Evolutionary conservation across 2,888 invertebrate species (phyloP).

Genomic region (Vesta saturnalis): DNA sequence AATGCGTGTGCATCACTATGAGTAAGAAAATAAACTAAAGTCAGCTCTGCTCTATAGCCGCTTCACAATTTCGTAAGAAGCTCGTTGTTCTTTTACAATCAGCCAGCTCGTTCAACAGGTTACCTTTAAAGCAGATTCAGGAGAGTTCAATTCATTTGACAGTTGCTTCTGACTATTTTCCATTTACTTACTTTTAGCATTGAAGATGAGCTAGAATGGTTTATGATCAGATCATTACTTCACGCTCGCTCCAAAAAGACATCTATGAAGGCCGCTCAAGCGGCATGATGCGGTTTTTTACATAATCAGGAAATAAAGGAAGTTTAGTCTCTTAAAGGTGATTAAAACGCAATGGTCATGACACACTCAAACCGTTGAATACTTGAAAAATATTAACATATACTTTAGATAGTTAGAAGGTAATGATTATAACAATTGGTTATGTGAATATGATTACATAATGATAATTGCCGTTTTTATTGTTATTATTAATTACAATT

Average conservation of each 20-base stretch:
- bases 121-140: constrained; percentile 14
- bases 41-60: constrained; percentile 48
- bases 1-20: constrained; percentile 58
- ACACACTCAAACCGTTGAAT: background rate
- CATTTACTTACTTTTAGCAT: constrained; percentile 23
- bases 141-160: constrained; percentile 18
- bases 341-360: constrained; percentile 7
- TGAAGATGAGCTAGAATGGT: constrained; percentile 34
- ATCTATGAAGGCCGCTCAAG: background rate
- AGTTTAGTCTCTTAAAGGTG: constrained; percentile 3
- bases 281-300: background rate
- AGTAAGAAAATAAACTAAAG: constrained; percentile 60
- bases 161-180: constrained; percentile 20
- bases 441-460: constrained; percentile 15
- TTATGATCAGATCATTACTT: constrained; percentile 11
- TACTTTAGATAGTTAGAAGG: constrained; percentile 13
- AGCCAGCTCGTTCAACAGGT: constrained; percentile 27
- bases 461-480: background rate
- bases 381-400: background rate
- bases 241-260: background rate
- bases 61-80: constrained; percentile 57
- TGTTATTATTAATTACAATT: too few species aligned
- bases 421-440: constrained; percentile 9
- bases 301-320: background rate
- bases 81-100: constrained; percentile 46